A percentile compares a stretch with the other conserved stretches of the same genome.
Conservation (phyloP, 2,797 vertebrate genomes). For the Tenualosa thibaudeaui region DNA sequence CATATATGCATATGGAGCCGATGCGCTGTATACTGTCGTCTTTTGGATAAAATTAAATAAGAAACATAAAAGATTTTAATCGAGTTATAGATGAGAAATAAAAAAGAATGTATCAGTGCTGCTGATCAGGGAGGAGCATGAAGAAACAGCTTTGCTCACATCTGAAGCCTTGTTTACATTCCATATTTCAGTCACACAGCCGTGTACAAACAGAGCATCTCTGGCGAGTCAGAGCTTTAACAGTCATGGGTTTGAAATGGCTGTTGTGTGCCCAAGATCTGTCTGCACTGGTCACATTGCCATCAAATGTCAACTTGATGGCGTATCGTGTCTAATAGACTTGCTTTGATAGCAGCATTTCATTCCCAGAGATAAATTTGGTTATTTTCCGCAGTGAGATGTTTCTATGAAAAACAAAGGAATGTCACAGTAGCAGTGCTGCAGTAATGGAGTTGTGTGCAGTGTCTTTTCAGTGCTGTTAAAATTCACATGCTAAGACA, state of each 20-base stretch:
- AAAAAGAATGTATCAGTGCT: background rate
- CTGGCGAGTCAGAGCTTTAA: background rate
- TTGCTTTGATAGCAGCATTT: background rate
- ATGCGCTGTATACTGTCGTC: background rate
- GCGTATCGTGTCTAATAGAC: background rate
- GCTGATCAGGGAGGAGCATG: background rate
- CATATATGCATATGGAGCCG: background rate
- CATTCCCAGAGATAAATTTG: background rate
- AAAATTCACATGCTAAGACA: background rate
- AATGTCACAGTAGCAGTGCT: background rate
- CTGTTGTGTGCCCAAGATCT: background rate
- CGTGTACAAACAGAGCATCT: constrained; percentile 14
- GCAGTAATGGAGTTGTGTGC: background rate
- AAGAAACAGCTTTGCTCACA: background rate
- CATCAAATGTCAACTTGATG: background rate
- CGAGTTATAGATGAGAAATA: background rate
- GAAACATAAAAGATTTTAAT: background rate
- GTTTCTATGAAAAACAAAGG: background rate
- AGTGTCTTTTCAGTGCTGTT: background rate
- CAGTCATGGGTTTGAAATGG: background rate
- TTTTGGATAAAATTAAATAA: background rate
- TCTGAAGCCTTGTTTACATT: background rate
- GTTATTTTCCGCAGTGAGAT: background rate
- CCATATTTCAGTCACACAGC: background rate
- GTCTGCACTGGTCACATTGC: background rate